A percentile compares a stretch with the other conserved stretches of the same genome.
Conservation (phyloP, 2,113 vertebrate species). For the Limnothrissa miodon region DNA sequence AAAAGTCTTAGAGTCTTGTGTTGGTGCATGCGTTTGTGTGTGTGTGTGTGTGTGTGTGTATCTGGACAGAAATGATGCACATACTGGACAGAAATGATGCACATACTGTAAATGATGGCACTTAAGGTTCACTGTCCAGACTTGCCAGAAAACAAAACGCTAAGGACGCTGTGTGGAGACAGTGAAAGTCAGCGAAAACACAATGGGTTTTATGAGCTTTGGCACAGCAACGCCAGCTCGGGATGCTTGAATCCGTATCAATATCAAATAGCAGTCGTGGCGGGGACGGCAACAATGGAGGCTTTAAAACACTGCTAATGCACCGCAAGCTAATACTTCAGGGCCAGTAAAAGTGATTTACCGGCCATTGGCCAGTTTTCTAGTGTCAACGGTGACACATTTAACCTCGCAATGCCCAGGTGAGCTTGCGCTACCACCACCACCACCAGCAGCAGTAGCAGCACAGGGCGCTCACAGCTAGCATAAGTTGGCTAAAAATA, state of each 20-base stretch:
- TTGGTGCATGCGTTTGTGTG: not conserved
- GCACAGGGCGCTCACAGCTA: not conserved
- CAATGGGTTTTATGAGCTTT: not conserved
- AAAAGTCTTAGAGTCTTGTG: not conserved
- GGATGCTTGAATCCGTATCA: not conserved
- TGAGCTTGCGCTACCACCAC: constrained; percentile 24
- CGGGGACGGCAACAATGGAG: not conserved
- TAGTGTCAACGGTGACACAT: constrained; percentile 18
- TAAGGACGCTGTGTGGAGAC: not conserved
- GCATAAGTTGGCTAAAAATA: constrained; percentile 46
- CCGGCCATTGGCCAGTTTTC: constrained; percentile 1
- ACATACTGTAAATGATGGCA: not conserved
- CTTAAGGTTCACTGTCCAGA: not conserved
- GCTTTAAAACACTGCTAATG: constrained; percentile 14
- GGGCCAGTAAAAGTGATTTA: constrained; percentile 27
- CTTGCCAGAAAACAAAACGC: not conserved
- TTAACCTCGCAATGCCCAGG: constrained; percentile 38
- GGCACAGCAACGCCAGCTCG: not conserved
- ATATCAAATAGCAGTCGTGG: constrained; percentile 20
- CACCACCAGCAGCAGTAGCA: not conserved
- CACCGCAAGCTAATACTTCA: constrained; percentile 6
- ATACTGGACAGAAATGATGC: not conserved
- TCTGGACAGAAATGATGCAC: not conserved
- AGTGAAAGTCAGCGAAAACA: not conserved
- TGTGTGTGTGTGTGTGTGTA: not conserved